phyloP scores from a whole-genome alignment of 1,140 invertebrate genomes.

The Aricia agestis region DNA sequence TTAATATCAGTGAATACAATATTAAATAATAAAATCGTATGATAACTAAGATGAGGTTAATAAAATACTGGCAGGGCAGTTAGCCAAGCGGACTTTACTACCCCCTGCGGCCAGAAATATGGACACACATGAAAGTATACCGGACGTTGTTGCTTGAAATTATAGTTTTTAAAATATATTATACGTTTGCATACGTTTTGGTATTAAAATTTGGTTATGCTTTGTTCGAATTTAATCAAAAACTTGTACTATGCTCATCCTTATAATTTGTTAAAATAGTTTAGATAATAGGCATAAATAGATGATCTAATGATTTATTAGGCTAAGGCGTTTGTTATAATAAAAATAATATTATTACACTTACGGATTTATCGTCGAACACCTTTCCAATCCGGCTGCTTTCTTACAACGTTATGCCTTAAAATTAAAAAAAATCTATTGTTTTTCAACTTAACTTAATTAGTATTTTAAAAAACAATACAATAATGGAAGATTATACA shows the following conservation, averaged over 20 bases:
- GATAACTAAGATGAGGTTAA: conserved; percentile 14
- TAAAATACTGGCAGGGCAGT: conserved; percentile 22
- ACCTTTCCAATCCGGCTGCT: too few species aligned
- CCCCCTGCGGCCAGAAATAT: conserved; percentile 15
- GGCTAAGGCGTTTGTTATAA: too few species aligned
- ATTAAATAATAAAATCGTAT: conserved; percentile 12
- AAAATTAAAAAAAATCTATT: too few species aligned
- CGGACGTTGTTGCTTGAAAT: conserved; percentile 17
- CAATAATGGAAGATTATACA: not conserved
- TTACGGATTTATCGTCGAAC: too few species aligned
- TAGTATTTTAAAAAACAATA: too few species aligned
- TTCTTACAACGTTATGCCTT: too few species aligned
- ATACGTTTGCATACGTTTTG: not conserved
- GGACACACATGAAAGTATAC: conserved; percentile 19
- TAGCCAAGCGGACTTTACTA: conserved; percentile 18
- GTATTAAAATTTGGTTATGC: not conserved
- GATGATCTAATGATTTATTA: too few species aligned
- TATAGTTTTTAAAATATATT: conserved; percentile 22
- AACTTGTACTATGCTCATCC: too few species aligned
- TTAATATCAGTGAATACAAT: not conserved
- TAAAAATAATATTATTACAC: too few species aligned
- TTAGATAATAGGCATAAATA: too few species aligned
- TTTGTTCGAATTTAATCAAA: not conserved
- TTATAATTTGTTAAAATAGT: too few species aligned
- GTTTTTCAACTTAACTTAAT: too few species aligned